Conservation (phyloP, 2,888 invertebrate genomes). For the Lithophane socia region DNA sequence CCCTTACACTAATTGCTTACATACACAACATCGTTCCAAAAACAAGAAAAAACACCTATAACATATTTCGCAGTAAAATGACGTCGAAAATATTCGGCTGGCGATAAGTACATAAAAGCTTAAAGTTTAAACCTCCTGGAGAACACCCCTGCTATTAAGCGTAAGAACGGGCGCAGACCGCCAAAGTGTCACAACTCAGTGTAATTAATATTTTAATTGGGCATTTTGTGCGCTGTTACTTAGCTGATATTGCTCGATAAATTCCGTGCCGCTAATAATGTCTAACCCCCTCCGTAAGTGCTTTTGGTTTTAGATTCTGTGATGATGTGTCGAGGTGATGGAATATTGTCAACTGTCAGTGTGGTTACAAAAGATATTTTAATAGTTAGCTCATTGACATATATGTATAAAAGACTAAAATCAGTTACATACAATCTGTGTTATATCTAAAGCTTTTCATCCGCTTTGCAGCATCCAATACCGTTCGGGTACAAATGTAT, state of each 20-base stretch:
- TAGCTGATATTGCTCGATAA: conserved; percentile 88
- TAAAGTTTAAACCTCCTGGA: conserved; percentile 67
- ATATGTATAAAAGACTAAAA: not conserved
- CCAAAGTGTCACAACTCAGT: conserved; percentile 85
- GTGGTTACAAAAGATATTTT: not conserved
- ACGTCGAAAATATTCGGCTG: conserved; percentile 66
- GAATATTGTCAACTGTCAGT: conserved; percentile 22
- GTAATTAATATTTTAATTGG: conserved; percentile 91
- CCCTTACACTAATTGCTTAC: conserved; percentile 25
- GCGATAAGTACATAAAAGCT: conserved; percentile 71
- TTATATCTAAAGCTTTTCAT: not conserved
- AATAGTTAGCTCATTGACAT: not conserved
- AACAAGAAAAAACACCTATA: conserved; percentile 47
- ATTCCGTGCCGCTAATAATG: conserved; percentile 86
- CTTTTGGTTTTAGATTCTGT: conserved; percentile 76
- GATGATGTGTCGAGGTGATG: conserved; percentile 33
- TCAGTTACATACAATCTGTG: not conserved
- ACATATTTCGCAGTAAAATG: conserved; percentile 57
- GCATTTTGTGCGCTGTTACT: conserved; percentile 88
- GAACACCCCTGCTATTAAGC: conserved; percentile 75
- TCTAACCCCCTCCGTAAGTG: conserved; percentile 75
- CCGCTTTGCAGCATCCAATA: not conserved
- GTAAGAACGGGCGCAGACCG: conserved; percentile 78
- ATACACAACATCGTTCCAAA: conserved; percentile 13
- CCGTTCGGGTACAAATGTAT: not conserved